Evolutionary conservation across 2,113 vertebrate species (phyloP).

Genomic region (Ursus arctos): DNA sequence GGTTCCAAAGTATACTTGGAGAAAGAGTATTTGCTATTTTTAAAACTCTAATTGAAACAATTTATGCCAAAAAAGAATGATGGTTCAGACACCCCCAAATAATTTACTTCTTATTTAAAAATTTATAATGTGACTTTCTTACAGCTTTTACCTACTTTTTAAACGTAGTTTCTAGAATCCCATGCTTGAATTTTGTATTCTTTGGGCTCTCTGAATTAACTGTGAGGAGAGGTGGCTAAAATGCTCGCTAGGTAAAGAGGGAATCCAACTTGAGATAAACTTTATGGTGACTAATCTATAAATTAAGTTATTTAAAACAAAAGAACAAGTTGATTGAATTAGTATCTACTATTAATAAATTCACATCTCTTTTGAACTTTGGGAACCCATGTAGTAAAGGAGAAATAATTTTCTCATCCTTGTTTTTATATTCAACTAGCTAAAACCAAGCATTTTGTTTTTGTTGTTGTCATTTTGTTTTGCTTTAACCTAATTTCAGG

Average conservation of each 20-base stretch:
- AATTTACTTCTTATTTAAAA: slow-evolving; percentile 1
- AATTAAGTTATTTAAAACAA: background rate
- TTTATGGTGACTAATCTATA: background rate
- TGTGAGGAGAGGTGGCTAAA: background rate
- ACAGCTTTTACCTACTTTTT: background rate
- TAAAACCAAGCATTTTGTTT: background rate
- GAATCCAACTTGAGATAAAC: background rate
- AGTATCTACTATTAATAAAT: background rate
- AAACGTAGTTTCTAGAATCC: background rate
- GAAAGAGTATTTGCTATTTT: slow-evolving; percentile 19
- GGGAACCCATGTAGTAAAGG: background rate
- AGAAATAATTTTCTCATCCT: background rate
- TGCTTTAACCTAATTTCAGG: background rate
- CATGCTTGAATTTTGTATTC: background rate
- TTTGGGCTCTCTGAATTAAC: background rate
- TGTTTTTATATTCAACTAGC: background rate
- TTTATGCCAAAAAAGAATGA: background rate
- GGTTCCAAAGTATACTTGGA: slow-evolving; percentile 23
- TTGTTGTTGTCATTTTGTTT: background rate
- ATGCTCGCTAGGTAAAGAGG: background rate
- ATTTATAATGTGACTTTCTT: slow-evolving; percentile 18
- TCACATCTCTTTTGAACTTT: slow-evolving; percentile 7
- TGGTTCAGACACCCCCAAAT: background rate
- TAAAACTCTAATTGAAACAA: slow-evolving; percentile 32
- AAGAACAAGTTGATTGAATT: background rate